These are phyloP conservation scores for Akabosia matsudoensis DNA, from an alignment of 1,140 invertebrate genomes.

Conservation along the genomic window DNA sequence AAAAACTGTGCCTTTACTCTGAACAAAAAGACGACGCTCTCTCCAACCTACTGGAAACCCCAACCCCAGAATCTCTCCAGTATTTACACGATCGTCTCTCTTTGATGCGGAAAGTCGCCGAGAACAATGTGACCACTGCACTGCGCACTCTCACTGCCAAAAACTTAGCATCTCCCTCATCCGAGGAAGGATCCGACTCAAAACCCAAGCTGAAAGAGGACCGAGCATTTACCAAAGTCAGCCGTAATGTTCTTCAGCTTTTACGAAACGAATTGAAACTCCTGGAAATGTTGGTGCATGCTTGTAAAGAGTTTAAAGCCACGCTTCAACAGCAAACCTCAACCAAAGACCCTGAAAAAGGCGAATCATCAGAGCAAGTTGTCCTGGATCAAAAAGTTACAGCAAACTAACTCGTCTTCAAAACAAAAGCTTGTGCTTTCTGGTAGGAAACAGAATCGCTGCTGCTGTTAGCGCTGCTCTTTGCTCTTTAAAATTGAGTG, in stretches of 20 bases:
- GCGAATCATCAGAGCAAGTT: too few relatives aligned
- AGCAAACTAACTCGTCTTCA: too few relatives aligned
- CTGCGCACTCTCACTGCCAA: slow-evolving; percentile 26
- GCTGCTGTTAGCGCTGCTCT: too few relatives aligned
- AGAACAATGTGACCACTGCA: slow-evolving; percentile 29
- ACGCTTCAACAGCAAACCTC: not conserved
- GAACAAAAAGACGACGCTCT: not conserved
- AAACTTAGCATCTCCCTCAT: not conserved
- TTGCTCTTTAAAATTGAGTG: too few relatives aligned
- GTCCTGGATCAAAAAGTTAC: too few relatives aligned
- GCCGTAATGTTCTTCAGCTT: slow-evolving; percentile 38
- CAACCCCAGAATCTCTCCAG: not conserved
- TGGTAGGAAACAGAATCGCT: too few relatives aligned
- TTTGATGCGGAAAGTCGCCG: slow-evolving; percentile 30
- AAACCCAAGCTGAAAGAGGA: not conserved
- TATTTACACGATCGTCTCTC: slow-evolving; percentile 34
- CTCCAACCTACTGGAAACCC: not conserved
- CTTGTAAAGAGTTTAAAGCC: not conserved
- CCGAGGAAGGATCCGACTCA: not conserved
- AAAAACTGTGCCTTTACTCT: slow-evolving; percentile 4
- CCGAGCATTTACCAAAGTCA: slow-evolving; percentile 18
- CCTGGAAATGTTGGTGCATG: slow-evolving; percentile 37
- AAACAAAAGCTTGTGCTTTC: too few relatives aligned
- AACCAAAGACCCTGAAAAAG: too few relatives aligned
- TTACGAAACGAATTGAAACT: slow-evolving; percentile 42